Evolutionary conservation across 2,888 invertebrate genomes (phyloP).

Genomic region (Cataglyphis albicans): DNA sequence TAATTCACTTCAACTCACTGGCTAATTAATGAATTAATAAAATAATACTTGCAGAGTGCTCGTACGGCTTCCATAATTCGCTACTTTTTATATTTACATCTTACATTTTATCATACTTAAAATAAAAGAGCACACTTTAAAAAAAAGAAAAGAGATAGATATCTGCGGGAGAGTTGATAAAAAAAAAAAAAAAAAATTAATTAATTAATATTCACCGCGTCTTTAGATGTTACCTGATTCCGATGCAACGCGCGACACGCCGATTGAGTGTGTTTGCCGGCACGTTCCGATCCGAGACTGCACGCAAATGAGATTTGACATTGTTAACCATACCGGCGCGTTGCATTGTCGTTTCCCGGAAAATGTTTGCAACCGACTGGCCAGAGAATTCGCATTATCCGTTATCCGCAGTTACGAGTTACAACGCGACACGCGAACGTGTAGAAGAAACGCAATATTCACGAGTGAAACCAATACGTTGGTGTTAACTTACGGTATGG

Average conservation of each 20-base stretch:
- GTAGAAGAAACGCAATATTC: slow-evolving; percentile 75
- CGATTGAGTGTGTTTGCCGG: background rate
- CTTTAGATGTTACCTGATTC: slow-evolving; percentile 16
- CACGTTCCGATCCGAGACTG: slow-evolving; percentile 13
- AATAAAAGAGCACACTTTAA: background rate
- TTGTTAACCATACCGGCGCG: slow-evolving; percentile 23
- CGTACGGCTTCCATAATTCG: background rate
- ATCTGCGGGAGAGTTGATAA: background rate
- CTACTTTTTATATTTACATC: background rate
- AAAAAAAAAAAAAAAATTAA: background rate
- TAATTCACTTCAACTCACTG: background rate
- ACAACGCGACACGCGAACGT: slow-evolving; percentile 6
- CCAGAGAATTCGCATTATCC: slow-evolving; percentile 35
- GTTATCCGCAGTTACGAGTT: slow-evolving; percentile 2
- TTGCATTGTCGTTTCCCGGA: slow-evolving; percentile 32
- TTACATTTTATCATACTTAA: background rate
- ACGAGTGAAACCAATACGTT: slow-evolving; percentile 71
- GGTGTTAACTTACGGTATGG: slow-evolving; percentile 73
- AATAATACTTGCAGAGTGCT: background rate
- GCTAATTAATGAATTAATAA: slow-evolving; percentile 10
- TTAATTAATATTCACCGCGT: background rate
- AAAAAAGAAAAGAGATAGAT: background rate
- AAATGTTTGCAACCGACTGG: slow-evolving; percentile 35
- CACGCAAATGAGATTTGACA: slow-evolving; percentile 34
- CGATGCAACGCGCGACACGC: slow-evolving; percentile 30